Percentiles rank a stretch among this genome's conserved stretches.
Evolutionary conservation across 2,113 vertebrate genomes (phyloP).

Genomic region (Mus pahari): DNA sequence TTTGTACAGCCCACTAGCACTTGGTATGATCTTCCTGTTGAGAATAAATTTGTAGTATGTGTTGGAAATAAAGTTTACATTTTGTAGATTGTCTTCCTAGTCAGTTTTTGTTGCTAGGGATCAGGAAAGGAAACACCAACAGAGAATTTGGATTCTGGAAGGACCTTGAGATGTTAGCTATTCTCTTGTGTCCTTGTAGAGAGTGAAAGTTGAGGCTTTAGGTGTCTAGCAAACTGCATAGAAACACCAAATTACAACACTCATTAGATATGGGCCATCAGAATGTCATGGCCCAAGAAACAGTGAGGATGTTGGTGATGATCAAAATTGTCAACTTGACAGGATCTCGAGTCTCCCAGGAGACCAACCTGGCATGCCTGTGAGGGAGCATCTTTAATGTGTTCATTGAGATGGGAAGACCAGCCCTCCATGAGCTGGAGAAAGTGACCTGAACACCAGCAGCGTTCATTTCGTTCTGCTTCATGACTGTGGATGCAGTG

Average conservation of each 20-base stretch:
- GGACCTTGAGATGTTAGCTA: too few species aligned
- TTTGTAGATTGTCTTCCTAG: not conserved
- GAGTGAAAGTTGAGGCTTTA: not conserved
- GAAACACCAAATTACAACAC: not conserved
- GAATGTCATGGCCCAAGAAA: not conserved
- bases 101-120: not conserved
- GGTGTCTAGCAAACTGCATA: too few species aligned
- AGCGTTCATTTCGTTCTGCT: not conserved
- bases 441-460: not conserved
- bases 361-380: not conserved
- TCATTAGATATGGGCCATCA: not conserved
- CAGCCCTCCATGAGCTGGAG: not conserved
- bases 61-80: not conserved
- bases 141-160: not conserved
- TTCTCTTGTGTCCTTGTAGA: not conserved
- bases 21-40: not conserved
- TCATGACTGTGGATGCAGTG: not conserved
- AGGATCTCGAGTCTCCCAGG: not conserved
- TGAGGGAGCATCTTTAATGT: not conserved
- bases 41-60: not conserved
- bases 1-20: not conserved
- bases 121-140: not conserved
- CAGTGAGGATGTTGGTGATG: not conserved
- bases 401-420: not conserved
- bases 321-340: not conserved